Conservation (phyloP, 2,797 vertebrate species). For the Acomys russatus region DNA sequence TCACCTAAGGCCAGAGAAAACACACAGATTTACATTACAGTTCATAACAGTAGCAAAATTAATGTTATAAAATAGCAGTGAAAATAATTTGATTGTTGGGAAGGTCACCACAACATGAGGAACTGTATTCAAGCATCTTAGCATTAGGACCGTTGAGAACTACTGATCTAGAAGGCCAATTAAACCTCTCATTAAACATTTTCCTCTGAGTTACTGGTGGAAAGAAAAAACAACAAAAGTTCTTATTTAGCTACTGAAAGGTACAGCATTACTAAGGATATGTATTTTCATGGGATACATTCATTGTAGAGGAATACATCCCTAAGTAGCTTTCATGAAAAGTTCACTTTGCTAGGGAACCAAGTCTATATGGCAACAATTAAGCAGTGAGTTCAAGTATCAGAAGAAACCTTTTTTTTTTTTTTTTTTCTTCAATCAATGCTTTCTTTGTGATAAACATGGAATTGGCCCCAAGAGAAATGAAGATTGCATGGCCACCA, state of each 20-base stretch:
- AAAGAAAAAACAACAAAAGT: background rate
- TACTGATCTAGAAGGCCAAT: background rate
- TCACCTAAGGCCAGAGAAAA: background rate
- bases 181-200: conserved; percentile 43
- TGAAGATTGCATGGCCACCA: background rate
- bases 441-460: conserved; percentile 26
- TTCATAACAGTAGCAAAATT: background rate
- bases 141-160: background rate
- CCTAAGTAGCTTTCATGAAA: background rate
- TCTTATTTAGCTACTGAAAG: background rate
- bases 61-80: background rate
- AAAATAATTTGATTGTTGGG: background rate
- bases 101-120: background rate
- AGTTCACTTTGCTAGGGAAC: no score
- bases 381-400: conserved; percentile 65
- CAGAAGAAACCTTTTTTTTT: conserved; percentile 54
- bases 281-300: conserved; percentile 22
- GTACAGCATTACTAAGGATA: background rate
- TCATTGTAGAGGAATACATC: conserved; percentile 13
- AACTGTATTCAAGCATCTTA: background rate
- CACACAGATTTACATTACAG: background rate
- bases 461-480: background rate
- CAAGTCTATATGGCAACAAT: conserved; percentile 41
- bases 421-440: conserved; percentile 65
- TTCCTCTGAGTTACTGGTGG: background rate